Base-by-base conservation (phyloP, 1,140 invertebrate genomes). In the Plectrocnemia conspersa region DNA sequence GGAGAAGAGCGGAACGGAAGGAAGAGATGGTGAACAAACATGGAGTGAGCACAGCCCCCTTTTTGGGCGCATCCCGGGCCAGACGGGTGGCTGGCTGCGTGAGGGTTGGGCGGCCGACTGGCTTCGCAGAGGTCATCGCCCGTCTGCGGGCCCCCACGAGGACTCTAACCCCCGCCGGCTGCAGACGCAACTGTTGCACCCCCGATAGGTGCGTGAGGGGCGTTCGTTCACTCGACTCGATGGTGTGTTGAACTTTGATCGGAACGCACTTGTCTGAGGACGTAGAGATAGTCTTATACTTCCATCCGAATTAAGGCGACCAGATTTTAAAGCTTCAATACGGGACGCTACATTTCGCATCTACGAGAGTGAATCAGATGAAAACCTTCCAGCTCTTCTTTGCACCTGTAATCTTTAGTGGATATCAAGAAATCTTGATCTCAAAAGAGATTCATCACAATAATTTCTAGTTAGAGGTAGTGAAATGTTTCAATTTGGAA, bases 41-140 rank as follows among this genome's bases (percentile, higher is more conserved):
- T 10, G 32, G 22, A 42, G 40, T 9, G 46, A n/a, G 25, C 25
- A 18, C 27, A 47, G 44, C 25, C 42, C n/a, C 45, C 27, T 29
- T 45, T 46, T 46, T 18, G 29, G 45, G 24, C 19, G 47, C 47
- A 23, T 48, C 47, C 47, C 47, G 41, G 4, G 33, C 2, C 33
- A 50, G 47, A 38, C 47, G 47, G 19, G 23, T 15, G 46, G 47
- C n/a, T n/a, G n/a, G n/a, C 47, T 38, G 35, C 35, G 35, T 38
- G 35, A 38, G 35, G 35, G 35, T 16, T 16, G 35, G 35, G n/a
- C n/a, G n/a, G n/a, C n/a, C n/a, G n/a, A n/a, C n/a, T n/a, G 35
- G 23, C 23, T 16, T 4, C 25, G 24, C 6, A 6, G 47, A 38
- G 47, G 47, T 50, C 47, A 50, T 50, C 47, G 47, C 47, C 47